These are phyloP conservation scores for Catharus fuscescens DNA, from an alignment of 2,113 vertebrate species.

Conservation along the genomic window DNA sequence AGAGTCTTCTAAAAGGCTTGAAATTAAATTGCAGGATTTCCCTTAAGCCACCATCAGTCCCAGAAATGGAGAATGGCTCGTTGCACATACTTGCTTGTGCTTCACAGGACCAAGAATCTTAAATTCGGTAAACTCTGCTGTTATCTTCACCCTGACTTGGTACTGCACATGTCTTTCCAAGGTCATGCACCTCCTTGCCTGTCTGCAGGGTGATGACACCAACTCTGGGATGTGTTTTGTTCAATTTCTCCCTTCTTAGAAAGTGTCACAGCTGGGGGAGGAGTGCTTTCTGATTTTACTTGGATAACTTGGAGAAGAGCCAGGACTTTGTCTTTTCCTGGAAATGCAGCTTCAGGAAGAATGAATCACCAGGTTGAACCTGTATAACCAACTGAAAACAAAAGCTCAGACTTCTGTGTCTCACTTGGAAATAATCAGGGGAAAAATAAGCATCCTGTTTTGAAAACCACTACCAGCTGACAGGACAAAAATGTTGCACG, in stretches of 20 bases:
- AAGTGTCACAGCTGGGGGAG: constrained; percentile 15
- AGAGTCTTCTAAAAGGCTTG: neutral
- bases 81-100: neutral
- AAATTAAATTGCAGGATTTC: neutral
- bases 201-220: neutral
- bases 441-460: constrained; percentile 65
- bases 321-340: constrained; percentile 62
- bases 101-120: neutral
- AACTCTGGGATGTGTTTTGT: neutral
- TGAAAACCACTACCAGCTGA: constrained; percentile 47
- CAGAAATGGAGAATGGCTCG: neutral
- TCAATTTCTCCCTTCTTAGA: constrained; percentile 51
- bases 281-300: neutral
- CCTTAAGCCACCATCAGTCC: neutral
- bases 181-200: neutral
- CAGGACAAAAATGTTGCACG: constrained; percentile 21
- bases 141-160: constrained; percentile 12
- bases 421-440: constrained; percentile 52
- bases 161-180: neutral
- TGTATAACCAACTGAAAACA: constrained; percentile 51
- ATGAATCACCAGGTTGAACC: constrained; percentile 58
- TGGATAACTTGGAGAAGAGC: constrained; percentile 43
- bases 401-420: constrained; percentile 44
- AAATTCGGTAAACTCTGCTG: neutral
- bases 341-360: constrained; percentile 59